Percentiles rank a stretch among this genome's conserved stretches.
These are phyloP conservation scores for Mastomys coucha DNA, from an alignment of 2,113 vertebrate species.

Conservation along the genomic window DNA sequence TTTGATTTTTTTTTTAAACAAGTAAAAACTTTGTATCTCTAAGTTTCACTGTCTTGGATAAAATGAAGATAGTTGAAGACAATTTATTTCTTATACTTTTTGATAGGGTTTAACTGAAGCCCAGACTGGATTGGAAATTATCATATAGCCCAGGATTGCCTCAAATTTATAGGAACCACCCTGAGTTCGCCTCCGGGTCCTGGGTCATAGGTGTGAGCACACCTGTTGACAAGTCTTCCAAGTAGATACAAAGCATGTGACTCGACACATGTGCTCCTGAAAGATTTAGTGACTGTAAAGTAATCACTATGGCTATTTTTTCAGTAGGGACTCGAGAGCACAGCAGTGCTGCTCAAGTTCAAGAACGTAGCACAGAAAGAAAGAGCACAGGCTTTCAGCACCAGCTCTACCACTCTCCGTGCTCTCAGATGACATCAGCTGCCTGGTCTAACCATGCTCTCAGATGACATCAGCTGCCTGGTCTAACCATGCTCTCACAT, in stretches of 20 bases:
- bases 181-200: background rate
- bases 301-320: background rate
- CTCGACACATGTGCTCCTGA: background rate
- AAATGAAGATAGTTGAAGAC: background rate
- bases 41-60: constrained; percentile 18
- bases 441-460: no score
- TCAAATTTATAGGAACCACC: background rate
- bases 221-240: background rate
- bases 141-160: no score
- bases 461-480: no score
- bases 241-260: background rate
- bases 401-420: background rate
- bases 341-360: background rate
- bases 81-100: background rate
- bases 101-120: background rate
- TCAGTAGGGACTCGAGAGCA: background rate
- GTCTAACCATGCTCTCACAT: no score
- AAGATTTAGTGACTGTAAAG: background rate
- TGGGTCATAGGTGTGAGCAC: background rate
- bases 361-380: background rate
- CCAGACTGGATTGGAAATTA: background rate
- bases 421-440: background rate
- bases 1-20: background rate
- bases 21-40: background rate
- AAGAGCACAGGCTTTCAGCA: background rate